Conservation (phyloP, 2,888 invertebrate species). For the Noctuana brunneofusca region DNA sequence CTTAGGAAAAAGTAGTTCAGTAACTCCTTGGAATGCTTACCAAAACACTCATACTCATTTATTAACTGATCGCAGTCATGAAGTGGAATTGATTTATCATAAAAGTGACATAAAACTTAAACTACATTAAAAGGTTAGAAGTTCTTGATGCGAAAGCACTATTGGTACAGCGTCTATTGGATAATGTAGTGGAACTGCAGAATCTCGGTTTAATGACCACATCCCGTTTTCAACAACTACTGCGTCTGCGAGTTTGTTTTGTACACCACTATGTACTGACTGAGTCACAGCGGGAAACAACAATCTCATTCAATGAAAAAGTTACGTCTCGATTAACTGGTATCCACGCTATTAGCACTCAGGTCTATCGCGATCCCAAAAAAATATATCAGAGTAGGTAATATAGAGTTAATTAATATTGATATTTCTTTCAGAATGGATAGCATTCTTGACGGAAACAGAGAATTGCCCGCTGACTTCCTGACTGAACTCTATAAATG, state of each 20-base stretch:
- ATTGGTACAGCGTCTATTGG: conserved; percentile 42
- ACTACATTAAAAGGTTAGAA: conserved; percentile 26
- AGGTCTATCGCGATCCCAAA: conserved; percentile 2
- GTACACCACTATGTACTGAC: conserved; percentile 58
- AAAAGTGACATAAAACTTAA: conserved; percentile 36
- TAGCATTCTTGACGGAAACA: conserved; percentile 79
- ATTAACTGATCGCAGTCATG: conserved; percentile 14
- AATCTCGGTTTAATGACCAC: conserved; percentile 79
- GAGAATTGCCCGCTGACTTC: conserved; percentile 86
- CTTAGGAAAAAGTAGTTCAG: conserved; percentile 49
- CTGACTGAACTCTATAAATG: conserved; percentile 89
- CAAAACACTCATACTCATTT: conserved; percentile 21
- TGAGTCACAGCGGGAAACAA: conserved; percentile 72
- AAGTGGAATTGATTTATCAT: conserved; percentile 20
- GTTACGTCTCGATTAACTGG: conserved; percentile 59
- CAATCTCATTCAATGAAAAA: conserved; percentile 66
- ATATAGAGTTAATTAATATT: too few relatives aligned
- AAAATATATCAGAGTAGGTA: too few relatives aligned
- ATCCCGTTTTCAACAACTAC: conserved; percentile 71
- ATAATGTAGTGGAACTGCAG: conserved; percentile 49
- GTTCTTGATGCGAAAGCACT: conserved; percentile 30
- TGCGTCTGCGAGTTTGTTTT: conserved; percentile 73
- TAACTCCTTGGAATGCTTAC: conserved; percentile 47
- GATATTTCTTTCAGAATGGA: conserved; percentile 83
- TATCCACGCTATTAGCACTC: conserved; percentile 43